A percentile compares a stretch with the other conserved stretches of the same genome.
Evolutionary conservation across 2,797 vertebrate species (phyloP).

Genomic region (Vireo griseus): DNA sequence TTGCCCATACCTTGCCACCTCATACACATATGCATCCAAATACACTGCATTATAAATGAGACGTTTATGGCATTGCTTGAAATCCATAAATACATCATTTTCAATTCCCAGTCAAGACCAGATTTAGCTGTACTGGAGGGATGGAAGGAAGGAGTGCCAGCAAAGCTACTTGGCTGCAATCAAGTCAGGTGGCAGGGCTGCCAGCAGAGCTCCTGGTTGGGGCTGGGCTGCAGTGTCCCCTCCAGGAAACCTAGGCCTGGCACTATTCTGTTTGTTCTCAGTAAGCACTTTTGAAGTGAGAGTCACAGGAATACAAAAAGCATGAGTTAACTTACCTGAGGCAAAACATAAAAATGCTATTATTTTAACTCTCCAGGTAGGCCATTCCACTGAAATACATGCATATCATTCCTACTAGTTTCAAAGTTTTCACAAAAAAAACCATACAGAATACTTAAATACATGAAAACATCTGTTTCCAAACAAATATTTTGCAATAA

Average conservation of each 20-base stretch:
- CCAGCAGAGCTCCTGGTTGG: background rate
- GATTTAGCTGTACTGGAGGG: background rate
- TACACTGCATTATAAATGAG: background rate
- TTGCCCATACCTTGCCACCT: background rate
- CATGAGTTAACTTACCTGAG: background rate
- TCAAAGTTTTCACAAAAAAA: slow-evolving; percentile 1
- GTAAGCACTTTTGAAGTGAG: background rate
- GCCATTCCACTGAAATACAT: background rate
- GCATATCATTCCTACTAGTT: background rate
- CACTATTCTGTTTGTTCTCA: background rate
- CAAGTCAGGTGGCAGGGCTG: background rate
- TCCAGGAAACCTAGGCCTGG: background rate
- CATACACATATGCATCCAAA: accelerated
- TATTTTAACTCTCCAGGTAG: background rate
- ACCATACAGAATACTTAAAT: background rate
- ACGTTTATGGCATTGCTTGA: background rate
- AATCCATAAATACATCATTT: background rate
- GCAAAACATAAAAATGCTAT: background rate
- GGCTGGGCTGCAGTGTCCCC: background rate
- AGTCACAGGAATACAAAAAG: background rate
- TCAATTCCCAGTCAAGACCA: background rate
- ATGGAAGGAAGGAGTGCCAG: background rate
- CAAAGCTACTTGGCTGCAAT: background rate
- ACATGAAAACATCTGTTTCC: background rate
- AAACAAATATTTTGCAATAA: background rate